These are phyloP conservation scores for Dasyornis broadbenti DNA, from an alignment of 2,113 vertebrate genomes.

Conservation along the genomic window DNA sequence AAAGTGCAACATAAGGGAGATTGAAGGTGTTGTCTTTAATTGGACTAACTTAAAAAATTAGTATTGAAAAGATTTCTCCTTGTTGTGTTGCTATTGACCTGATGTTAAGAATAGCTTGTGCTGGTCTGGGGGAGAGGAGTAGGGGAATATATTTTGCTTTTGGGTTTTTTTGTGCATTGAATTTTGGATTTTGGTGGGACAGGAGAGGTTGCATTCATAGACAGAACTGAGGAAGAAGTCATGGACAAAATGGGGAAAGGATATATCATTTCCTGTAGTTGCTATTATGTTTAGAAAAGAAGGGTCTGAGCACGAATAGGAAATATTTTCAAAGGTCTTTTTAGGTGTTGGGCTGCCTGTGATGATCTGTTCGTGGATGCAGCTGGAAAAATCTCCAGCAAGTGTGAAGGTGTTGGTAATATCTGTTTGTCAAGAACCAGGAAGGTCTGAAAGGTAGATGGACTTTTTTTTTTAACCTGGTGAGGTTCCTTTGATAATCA, in stretches of 20 bases:
- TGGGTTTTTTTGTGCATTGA: background rate
- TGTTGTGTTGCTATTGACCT: constrained; percentile 36
- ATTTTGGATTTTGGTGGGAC: background rate
- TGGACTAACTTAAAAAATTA: constrained; percentile 69
- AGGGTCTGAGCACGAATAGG: background rate
- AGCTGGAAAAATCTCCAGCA: background rate
- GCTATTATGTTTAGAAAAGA: background rate
- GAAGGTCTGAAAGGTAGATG: background rate
- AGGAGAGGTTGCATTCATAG: background rate
- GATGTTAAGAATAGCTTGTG: background rate
- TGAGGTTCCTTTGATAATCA: background rate
- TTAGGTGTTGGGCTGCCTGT: background rate
- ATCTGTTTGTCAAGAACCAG: background rate
- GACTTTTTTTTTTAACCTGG: background rate
- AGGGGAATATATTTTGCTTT: background rate
- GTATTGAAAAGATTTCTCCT: constrained; percentile 42
- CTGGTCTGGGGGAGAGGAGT: background rate
- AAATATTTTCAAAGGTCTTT: background rate
- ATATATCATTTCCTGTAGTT: background rate
- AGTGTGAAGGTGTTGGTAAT: background rate
- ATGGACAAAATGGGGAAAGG: background rate
- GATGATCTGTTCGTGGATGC: background rate
- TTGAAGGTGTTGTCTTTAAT: constrained; percentile 67
- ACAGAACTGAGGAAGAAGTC: background rate
- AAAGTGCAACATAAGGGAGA: constrained; percentile 60